These are phyloP conservation scores for Rhyacophila brunnea DNA, from an alignment of 1,140 invertebrate genomes.

Conservation along the genomic window DNA sequence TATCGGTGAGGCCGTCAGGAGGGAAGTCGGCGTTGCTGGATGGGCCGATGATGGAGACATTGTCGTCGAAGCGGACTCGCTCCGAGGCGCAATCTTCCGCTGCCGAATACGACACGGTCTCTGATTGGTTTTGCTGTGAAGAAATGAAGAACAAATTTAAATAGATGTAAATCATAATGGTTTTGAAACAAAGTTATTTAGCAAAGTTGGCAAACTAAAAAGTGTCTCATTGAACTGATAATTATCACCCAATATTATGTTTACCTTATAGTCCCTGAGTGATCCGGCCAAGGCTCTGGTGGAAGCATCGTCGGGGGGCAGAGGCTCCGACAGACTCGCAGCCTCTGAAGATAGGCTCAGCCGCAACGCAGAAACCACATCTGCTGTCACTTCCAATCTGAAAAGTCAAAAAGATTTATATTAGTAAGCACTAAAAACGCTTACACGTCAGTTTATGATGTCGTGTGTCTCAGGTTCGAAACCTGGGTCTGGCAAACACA, in stretches of 20 bases:
- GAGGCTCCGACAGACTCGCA: slow-evolving; percentile 56
- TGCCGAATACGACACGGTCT: slow-evolving; percentile 33
- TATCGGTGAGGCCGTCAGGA: slow-evolving; percentile 27
- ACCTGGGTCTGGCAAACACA: no score
- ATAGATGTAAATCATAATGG: no score
- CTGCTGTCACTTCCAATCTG: slow-evolving; percentile 75
- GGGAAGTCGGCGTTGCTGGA: slow-evolving; percentile 28
- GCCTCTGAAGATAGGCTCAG: slow-evolving; percentile 64
- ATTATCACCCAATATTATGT: no score
- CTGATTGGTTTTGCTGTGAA: slow-evolving; percentile 34
- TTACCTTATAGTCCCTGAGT: slow-evolving; percentile 61
- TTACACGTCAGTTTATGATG: no score
- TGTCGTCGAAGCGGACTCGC: slow-evolving; percentile 59
- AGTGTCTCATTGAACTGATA: no score
- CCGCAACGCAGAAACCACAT: slow-evolving; percentile 50
- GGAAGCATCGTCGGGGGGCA: slow-evolving; percentile 63
- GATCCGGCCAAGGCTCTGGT: slow-evolving; percentile 77
- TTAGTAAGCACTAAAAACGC: no score
- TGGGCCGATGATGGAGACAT: slow-evolving; percentile 42
- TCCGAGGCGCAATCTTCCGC: slow-evolving; percentile 61
- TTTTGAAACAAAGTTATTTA: no score
- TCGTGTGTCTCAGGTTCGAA: no score
- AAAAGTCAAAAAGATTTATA: no score
- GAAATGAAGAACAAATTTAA: slow-evolving; percentile 14
- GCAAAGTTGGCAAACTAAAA: no score